Base-by-base conservation (phyloP, 2,888 invertebrate species). In the Rhagonycha lutea region DNA sequence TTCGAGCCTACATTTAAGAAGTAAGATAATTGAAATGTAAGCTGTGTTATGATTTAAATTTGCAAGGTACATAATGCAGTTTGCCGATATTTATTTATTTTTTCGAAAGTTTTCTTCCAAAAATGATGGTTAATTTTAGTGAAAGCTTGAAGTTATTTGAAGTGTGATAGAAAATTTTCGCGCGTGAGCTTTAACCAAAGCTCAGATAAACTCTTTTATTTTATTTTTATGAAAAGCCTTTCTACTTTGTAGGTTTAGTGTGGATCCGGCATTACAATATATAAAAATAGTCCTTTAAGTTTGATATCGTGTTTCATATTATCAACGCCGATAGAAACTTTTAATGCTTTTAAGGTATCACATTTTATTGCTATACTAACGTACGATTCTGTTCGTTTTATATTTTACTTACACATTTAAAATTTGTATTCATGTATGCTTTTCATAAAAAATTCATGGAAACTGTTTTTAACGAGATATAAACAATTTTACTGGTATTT, bases 301-400 rank as follows among this genome's bases (percentile, higher is more conserved):
- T 65, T 65, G 47, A 65, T 65, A 65, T 65, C 26, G 26, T 24
- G 63, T 65, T 65, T 65, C 63, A 65, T 65, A 65, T 65, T 65
- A 26, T 65, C 63, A 65, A 24, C 47, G 47, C 47, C 7, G 47
- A 47, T 65, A 26, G 63, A 65, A 65, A 65, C 24, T 65, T 65
- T 65, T 65, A 65, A 65, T 65, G 63, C 63, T 65, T 65, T 65
- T 65, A 65, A 65, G n/a, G 63, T 65, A 65, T 65, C 23, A 24
- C 26, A 26, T 65, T 65, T 65, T 65, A 24, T 23, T 65, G 23
- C 63, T 8, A 4, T 24, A 65, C 26, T 65, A 24, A 65, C 26
- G 23, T 26, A 65, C 24, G 24, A 24, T 26, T 65, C 26, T 65
- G 12, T 65, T 26, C n/a, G 63, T 65, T 65, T 65, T 65, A 65